Evolutionary conservation across 2,888 invertebrate species (phyloP).

Genomic region (Mythimna impura): DNA sequence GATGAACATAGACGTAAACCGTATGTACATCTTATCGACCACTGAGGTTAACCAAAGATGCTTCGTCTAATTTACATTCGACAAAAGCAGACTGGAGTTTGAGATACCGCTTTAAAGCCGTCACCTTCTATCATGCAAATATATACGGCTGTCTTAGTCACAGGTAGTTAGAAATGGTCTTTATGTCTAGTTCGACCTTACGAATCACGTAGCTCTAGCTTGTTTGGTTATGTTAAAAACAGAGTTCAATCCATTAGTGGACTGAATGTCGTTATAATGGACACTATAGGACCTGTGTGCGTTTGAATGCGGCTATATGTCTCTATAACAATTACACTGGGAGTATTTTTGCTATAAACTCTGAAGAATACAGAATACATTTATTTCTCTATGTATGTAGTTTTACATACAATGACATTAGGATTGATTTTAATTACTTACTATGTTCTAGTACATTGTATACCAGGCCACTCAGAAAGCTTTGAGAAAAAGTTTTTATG

Average conservation of each 20-base stretch:
- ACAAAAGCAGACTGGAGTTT: conserved; percentile 18
- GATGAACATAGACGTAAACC: not conserved
- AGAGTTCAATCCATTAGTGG: not conserved
- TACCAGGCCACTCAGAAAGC: no score
- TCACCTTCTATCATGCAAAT: conserved; percentile 46
- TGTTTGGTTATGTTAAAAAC: conserved; percentile 1
- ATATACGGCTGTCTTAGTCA: conserved; percentile 25
- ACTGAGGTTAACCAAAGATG: conserved; percentile 10
- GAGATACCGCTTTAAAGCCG: conserved; percentile 26
- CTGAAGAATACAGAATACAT: no score
- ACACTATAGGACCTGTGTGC: not conserved
- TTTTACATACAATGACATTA: no score
- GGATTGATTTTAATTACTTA: no score
- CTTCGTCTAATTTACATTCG: conserved; percentile 15
- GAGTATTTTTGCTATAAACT: not conserved
- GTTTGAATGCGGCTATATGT: not conserved
- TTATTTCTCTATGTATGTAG: no score
- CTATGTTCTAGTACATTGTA: no score
- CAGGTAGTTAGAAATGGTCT: not conserved
- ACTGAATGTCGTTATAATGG: conserved; percentile 1
- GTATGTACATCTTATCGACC: conserved; percentile 1
- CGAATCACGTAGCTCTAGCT: not conserved
- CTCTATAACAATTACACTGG: not conserved
- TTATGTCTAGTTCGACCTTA: not conserved
- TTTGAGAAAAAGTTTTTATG: no score